These are phyloP conservation scores for Tenthredo livida DNA, from an alignment of 2,888 invertebrate genomes.

Conservation along the genomic window DNA sequence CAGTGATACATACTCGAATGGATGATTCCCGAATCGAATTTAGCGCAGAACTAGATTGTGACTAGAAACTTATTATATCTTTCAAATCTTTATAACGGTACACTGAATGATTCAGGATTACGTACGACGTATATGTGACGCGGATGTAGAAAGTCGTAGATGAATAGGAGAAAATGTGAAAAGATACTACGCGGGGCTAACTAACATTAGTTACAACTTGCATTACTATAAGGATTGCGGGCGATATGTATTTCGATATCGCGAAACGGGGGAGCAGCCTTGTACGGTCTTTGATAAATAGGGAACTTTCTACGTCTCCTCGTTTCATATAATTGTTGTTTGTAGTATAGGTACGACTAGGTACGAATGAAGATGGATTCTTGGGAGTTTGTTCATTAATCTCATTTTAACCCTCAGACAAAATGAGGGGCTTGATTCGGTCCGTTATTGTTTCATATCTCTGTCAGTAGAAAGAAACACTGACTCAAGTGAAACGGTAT, in stretches of 20 bases:
- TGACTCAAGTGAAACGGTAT: neutral
- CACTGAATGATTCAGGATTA: neutral
- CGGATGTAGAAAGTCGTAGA: neutral
- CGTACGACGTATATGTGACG: neutral
- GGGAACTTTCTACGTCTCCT: constrained; percentile 18
- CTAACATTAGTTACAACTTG: constrained; percentile 8
- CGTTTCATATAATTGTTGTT: neutral
- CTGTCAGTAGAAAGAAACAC: neutral
- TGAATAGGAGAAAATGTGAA: constrained; percentile 1
- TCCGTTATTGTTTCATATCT: neutral
- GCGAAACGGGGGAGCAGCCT: neutral
- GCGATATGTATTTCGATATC: constrained; percentile 29
- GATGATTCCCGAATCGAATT: neutral
- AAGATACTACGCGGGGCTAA: neutral
- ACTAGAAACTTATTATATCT: neutral
- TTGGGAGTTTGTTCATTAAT: constrained; percentile 4
- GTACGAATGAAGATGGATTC: constrained; percentile 21
- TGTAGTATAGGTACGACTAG: neutral
- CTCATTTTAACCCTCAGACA: constrained; percentile 5
- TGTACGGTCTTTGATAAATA: neutral
- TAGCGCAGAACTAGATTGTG: neutral
- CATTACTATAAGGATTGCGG: neutral
- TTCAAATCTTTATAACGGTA: neutral
- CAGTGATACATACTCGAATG: neutral
- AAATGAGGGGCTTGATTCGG: constrained; percentile 6